Evolutionary conservation across 2,888 invertebrate genomes (phyloP).

Genomic region (Sialis lutaria): DNA sequence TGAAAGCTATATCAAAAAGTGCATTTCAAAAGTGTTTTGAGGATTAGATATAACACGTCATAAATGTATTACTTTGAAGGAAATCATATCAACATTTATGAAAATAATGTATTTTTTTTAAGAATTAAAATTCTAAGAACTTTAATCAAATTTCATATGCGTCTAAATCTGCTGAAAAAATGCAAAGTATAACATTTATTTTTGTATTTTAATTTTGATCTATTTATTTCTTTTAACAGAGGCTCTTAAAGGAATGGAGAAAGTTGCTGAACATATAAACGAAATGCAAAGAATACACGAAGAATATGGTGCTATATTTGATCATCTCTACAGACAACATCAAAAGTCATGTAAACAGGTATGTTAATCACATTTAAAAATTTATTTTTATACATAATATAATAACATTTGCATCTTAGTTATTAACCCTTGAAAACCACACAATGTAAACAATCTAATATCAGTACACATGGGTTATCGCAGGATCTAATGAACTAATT

Average conservation of each 20-base stretch:
- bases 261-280: conserved; percentile 97
- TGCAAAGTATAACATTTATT: background rate
- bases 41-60: too few relatives aligned
- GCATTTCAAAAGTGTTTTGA: too few relatives aligned
- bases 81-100: too few relatives aligned
- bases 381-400: background rate
- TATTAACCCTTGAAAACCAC: too few relatives aligned
- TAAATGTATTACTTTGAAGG: too few relatives aligned
- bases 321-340: conserved; percentile 89
- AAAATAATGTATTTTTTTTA: too few relatives aligned
- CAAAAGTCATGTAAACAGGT: conserved; percentile 85
- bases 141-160: background rate
- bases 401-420: background rate
- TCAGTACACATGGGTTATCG: too few relatives aligned
- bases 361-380: conserved; percentile 3
- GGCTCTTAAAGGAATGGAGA: conserved; percentile 94
- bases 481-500: too few relatives aligned
- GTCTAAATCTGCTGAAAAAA: background rate
- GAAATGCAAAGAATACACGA: conserved; percentile 99
- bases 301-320: conserved; percentile 97
- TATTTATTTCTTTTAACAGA: conserved; percentile 36
- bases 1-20: background rate
- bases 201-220: background rate
- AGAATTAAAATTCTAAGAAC: background rate
- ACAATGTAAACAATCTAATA: too few relatives aligned